These are phyloP conservation scores for Ictalurus furcatus DNA, from an alignment of 2,113 vertebrate genomes.

Conservation along the genomic window DNA sequence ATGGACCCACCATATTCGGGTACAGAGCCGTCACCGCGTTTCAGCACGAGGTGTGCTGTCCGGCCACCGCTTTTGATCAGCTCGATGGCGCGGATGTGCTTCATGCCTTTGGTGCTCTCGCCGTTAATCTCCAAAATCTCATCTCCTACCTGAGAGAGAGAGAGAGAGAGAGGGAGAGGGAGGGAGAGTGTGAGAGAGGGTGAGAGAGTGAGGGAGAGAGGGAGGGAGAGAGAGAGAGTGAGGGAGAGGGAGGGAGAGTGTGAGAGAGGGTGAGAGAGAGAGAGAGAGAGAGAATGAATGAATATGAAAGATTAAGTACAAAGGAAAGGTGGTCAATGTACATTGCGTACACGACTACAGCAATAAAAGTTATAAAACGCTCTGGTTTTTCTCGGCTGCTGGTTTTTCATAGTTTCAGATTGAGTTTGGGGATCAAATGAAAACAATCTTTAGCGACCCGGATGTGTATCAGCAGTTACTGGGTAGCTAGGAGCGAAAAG, in stretches of 20 bases:
- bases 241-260: no score
- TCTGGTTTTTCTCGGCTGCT: background rate
- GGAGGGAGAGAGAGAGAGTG: no score
- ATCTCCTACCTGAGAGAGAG: constrained; percentile 83
- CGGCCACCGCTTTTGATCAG: constrained; percentile 98
- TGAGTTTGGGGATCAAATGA: background rate
- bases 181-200: background rate
- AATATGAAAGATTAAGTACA: background rate
- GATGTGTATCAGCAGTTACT: background rate
- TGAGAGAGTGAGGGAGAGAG: background rate
- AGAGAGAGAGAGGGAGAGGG: no score
- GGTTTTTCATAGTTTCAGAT: background rate
- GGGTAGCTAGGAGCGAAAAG: background rate
- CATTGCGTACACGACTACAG: background rate
- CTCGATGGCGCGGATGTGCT: constrained; percentile 97
- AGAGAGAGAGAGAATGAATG: no score
- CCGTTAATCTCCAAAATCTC: constrained; percentile 99
- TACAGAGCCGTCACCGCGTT: constrained; percentile 96
- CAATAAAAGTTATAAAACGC: background rate
- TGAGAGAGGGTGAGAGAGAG: background rate
- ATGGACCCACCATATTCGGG: constrained; percentile 99
- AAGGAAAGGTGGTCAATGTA: background rate
- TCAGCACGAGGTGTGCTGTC: constrained; percentile 92
- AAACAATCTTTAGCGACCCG: background rate
- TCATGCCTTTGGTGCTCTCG: constrained; percentile 99